phyloP scores from a whole-genome alignment of 2,888 invertebrate genomes.

The Caradrina kadenii region DNA sequence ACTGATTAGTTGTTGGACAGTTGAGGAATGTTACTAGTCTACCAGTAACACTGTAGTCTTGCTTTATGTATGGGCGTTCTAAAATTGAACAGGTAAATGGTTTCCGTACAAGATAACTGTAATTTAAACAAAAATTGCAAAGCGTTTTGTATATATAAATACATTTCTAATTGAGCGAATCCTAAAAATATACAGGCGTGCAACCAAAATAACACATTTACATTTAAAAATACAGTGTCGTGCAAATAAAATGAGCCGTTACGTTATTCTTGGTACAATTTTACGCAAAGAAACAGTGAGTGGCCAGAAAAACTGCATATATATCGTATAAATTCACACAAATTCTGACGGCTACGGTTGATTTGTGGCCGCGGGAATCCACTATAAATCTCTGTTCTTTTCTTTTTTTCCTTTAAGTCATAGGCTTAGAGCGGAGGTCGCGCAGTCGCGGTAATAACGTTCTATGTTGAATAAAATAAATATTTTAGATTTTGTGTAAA shows the following conservation, averaged over 20 bases:
- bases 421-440: slow-evolving; percentile 38
- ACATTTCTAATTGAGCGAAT: slow-evolving; percentile 4
- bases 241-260: slow-evolving; percentile 60
- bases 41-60: neutral
- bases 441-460: neutral
- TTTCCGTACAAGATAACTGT: neutral
- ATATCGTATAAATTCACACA: slow-evolving; percentile 77
- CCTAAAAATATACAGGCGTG: slow-evolving; percentile 37
- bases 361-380: slow-evolving; percentile 83
- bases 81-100: neutral
- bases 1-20: slow-evolving; percentile 35
- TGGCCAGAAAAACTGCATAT: slow-evolving; percentile 69
- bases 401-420: slow-evolving; percentile 61
- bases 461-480: neutral
- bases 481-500: neutral
- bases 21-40: slow-evolving; percentile 12
- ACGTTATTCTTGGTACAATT: slow-evolving; percentile 62
- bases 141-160: slow-evolving; percentile 2
- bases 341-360: slow-evolving; percentile 82
- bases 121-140: neutral
- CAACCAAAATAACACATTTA: slow-evolving; percentile 31
- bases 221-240: slow-evolving; percentile 48
- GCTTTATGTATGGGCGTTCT: neutral
- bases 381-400: slow-evolving; percentile 81
- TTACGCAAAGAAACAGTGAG: slow-evolving; percentile 71